Conservation (phyloP, 1,140 invertebrate genomes). For the Drosophila kikkawai region DNA sequence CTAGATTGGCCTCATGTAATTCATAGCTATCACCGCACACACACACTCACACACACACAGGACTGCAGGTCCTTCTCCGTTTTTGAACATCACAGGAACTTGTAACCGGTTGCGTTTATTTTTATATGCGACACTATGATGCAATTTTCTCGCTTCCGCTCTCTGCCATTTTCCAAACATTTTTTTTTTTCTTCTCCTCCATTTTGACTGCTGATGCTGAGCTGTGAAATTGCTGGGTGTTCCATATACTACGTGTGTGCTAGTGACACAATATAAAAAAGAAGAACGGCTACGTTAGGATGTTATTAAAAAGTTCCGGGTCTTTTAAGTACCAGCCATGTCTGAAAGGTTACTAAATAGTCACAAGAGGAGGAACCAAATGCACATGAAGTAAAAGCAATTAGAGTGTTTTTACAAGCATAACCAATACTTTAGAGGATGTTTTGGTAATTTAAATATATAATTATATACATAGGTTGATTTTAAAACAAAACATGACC, state of each 20-base stretch:
- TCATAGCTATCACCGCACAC: constrained; percentile 74
- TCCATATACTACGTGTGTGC: constrained; percentile 26
- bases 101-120: constrained; percentile 76
- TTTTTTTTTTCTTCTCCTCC: constrained; percentile 33
- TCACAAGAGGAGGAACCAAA: background rate
- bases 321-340: constrained; percentile 1
- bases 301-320: constrained; percentile 36
- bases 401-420: background rate
- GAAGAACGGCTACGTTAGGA: constrained; percentile 5
- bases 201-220: constrained; percentile 58
- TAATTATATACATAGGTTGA: background rate
- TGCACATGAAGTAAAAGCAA: background rate
- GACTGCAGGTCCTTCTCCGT: constrained; percentile 8
- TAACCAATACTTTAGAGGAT: background rate
- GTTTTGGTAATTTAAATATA: background rate
- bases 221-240: constrained; percentile 66
- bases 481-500: too few relatives aligned
- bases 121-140: constrained; percentile 81
- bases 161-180: constrained; percentile 40
- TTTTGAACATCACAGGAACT: constrained; percentile 46
- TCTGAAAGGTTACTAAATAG: constrained; percentile 16
- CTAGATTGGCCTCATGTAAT: constrained; percentile 73
- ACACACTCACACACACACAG: constrained; percentile 34
- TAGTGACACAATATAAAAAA: constrained; percentile 13
- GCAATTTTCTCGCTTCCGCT: constrained; percentile 78